Base-by-base conservation (phyloP, 92 coral and sea anemone genomes). In the Porites cylindrica region DNA sequence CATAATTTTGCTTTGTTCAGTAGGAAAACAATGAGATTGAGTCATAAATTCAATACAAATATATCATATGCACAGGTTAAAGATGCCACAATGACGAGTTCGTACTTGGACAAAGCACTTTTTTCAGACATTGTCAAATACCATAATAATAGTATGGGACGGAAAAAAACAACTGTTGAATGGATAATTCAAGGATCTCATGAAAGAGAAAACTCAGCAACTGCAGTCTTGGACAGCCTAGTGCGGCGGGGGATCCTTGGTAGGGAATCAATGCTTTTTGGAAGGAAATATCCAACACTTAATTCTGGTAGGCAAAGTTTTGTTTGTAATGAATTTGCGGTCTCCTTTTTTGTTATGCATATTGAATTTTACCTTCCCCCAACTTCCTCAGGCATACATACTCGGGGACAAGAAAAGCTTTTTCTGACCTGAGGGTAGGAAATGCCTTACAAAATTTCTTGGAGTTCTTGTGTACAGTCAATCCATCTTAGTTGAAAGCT, bases 151-250 rank as follows among this genome's bases (percentile, higher is more conserved):
- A 85, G 59, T 51, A 51, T 69, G 8, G 90, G 81, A 10, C 86
- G 60, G 65, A 81, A 84, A 47, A 85, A 73, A 70, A 75, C 82
- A 54, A 76, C 79, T 52, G 82, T 85, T 69, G 92, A 89, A 58
- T 85, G 90, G 92, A 65, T 89, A 32, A 72, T 89, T 7, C 67
- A 78, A n/a, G 92, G 90, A 10, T 70, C 90, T 0, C 78, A 78
- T 76, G 82, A 85, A 51, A 85, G 90, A 71, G 86, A 84, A 56
- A 89, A 89, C 76, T 84, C 90, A 77, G 92, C 92, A 24, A 89
- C 92, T 3, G 54, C 77, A 14, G 66, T 70, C 19, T 87, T 89
- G 19, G 90, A 89, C 69, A 89, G 90, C 63, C 82, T 89, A 51
- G 92, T 89, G 11, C 54, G 68, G 61, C 58, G 67, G 64, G 86